Percentiles rank a stretch among this genome's conserved stretches.
phyloP scores from a whole-genome alignment of 2,797 vertebrate species.

The Luscinia luscinia region DNA sequence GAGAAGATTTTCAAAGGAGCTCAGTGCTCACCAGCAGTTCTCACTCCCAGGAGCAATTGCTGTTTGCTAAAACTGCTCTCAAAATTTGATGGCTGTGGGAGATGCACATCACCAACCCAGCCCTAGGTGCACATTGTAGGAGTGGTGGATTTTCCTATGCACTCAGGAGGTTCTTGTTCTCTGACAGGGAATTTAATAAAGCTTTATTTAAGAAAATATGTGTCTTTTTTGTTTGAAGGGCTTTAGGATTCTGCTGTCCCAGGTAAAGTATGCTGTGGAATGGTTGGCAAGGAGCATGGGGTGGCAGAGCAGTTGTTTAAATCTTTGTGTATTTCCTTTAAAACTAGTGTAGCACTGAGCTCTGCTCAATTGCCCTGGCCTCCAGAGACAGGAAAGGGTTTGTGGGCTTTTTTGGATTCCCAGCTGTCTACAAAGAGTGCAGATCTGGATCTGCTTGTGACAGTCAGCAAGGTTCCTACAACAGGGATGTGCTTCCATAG shows the following conservation, averaged over 20 bases:
- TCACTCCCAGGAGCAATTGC: background rate
- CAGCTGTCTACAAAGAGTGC: background rate
- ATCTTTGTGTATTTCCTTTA: background rate
- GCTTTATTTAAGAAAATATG: background rate
- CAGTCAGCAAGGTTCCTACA: background rate
- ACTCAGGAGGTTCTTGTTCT: background rate
- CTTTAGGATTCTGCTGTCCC: background rate
- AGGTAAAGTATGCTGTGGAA: background rate
- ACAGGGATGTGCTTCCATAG: background rate
- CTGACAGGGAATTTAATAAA: background rate
- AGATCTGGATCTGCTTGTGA: background rate
- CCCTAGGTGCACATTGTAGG: background rate
- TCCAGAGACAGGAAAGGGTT: background rate
- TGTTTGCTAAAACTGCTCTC: background rate
- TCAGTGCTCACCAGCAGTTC: background rate
- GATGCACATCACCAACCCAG: background rate
- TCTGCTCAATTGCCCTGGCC: background rate
- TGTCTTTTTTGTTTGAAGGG: background rate
- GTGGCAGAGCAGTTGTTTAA: background rate
- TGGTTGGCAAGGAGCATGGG: background rate
- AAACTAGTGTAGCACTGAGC: background rate
- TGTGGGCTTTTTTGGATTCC: background rate
- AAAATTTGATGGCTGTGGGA: accelerated
- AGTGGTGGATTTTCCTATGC: background rate
- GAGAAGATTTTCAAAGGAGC: background rate